Base-by-base conservation (phyloP, 2,797 vertebrate species). In the Triplophysa bombifrons region DNA sequence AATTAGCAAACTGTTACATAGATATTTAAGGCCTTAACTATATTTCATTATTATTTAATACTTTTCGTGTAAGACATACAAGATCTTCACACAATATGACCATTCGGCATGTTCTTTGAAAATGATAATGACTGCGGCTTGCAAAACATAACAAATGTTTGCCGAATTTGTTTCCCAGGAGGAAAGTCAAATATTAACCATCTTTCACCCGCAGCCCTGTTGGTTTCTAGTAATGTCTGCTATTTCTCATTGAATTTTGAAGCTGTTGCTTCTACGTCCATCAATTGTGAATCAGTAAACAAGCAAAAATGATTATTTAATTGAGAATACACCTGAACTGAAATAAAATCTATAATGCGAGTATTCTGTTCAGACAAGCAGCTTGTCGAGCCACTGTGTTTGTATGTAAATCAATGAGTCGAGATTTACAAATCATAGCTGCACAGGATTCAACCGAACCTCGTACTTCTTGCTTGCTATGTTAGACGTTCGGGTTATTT, bases 101-200 rank as follows among this genome's bases (percentile, higher is more conserved):
- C 70, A 79, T 72, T 50, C 38, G 67, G 53, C 48, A 84, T 80
- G 84, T 19, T 84, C 66, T 78, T 82, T 88, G 74, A 84, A 88
- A 86, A 88, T 67, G 80, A 81, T 84, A 87, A 86, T 85, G 75
- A 77, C 71, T 20, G 13, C 61, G 61, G 86, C 85, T 89, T 89
- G 86, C 86, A 87, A 90, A 88, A 87, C 83, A 83, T 82, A 75
- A 82, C 89, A 89, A 88, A 88, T 90, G 85, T 90, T 90, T 88
- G 81, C 82, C 53, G 80, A 88, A 87, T 89, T 85, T 85, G 81
- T 87, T 91, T 91, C 89, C 87, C 90, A 91, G 81, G 86, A 86
- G 82, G 71, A 41, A 82, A 71, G 84, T 90, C 80, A 90, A 91
- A 90, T 89, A 91, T 92, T 92, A 92, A 90, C 87, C 64, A 53